Base-by-base conservation (phyloP, 2,888 invertebrate genomes). In the Mycalesis mineus region DNA sequence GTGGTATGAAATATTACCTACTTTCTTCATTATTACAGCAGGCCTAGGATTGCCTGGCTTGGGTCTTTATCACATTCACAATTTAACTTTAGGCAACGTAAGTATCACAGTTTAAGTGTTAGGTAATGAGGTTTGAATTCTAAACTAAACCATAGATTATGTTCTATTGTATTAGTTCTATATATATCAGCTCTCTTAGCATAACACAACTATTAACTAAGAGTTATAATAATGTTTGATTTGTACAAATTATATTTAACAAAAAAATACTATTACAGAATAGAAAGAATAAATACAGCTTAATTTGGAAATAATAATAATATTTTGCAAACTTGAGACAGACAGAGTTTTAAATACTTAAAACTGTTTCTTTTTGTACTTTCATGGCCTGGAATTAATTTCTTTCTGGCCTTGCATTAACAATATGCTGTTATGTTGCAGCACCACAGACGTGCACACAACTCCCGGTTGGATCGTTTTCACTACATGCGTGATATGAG, bases 1-100 rank as follows among this genome's bases (percentile, higher is more conserved):
- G 94, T 94, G 94, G 94, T 94, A 92, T 80, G 94, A 94, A 91
- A 91, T 94, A 76, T 70, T 94, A 68, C 94, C 94, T 11, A 90
- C 92, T 69, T 91, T 91, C 63, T 87, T 84, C 62, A 92, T 94
- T 62, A 91, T 94, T 53, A 82, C 91, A 44, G 92, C 87, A 39
- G 91, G 87, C 1, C 55, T 94, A 65, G 91, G 92, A 13, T 67
- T 93, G 57, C 94, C 94, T 11, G 92, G 92, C 64, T 91, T 89
- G 78, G 90, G 90, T 2, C 85, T 92, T 41, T 93, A 93, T 74
- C 91, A 92, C 69, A 65, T 92, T 62, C 92, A 94, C 77, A 92
- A 93, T 75, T 72, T 92, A 62, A 69, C 76, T 6, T 61, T 92
- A 62, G 93, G 93, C 71, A 94, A 94, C 70, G 92, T 92, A 84